phyloP scores from a whole-genome alignment of 2,888 invertebrate genomes.

The Xestia sexstrigata region DNA sequence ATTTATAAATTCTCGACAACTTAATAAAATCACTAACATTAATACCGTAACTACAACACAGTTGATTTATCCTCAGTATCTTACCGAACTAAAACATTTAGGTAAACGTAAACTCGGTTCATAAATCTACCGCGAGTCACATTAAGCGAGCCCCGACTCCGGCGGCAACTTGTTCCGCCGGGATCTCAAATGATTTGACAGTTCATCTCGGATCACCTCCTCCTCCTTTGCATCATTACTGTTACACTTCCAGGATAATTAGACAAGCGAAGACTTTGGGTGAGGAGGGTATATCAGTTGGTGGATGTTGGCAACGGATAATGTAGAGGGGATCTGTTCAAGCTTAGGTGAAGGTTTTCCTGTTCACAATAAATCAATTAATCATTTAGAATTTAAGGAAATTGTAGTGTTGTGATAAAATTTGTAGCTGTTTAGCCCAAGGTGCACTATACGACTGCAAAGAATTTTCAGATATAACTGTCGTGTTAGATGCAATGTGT shows the following conservation, averaged over 20 bases:
- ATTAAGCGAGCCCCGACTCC: conserved; percentile 45
- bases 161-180: conserved; percentile 35
- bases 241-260: conserved; percentile 41
- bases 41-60: conserved; percentile 6
- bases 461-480: neutral
- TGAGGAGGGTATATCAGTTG: neutral
- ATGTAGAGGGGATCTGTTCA: neutral
- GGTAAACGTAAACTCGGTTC: conserved; percentile 47
- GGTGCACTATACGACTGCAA: neutral
- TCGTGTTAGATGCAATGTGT: neutral
- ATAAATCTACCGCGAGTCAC: conserved; percentile 58
- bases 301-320: neutral
- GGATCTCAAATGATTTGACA: conserved; percentile 61
- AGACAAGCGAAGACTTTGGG: conserved; percentile 37
- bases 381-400: neutral
- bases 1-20: conserved; percentile 9
- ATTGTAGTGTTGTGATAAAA: neutral
- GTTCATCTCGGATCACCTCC: conserved; percentile 53
- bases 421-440: neutral
- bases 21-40: conserved; percentile 27
- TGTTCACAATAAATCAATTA: neutral
- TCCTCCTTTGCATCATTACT: conserved; percentile 46
- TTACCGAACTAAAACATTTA: conserved; percentile 38
- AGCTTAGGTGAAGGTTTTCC: neutral
- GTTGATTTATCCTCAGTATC: conserved; percentile 40